A percentile compares a stretch with the other conserved stretches of the same genome.
Conservation (phyloP, 2,113 vertebrate genomes). For the Trogon melanurus region DNA sequence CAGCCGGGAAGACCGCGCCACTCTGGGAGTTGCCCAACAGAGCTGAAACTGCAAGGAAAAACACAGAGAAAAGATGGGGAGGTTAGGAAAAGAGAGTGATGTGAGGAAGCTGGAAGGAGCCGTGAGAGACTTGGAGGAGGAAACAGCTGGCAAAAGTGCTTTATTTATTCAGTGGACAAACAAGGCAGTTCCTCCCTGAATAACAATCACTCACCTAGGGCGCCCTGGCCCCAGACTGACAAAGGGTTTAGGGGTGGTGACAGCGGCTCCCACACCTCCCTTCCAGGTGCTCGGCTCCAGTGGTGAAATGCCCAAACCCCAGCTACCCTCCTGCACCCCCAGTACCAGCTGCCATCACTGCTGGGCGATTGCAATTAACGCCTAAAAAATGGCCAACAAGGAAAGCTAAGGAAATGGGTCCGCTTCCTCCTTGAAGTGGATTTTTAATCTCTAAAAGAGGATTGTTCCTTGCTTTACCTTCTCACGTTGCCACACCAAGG, state of each 20-base stretch:
- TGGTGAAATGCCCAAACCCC: not conserved
- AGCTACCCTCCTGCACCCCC: not conserved
- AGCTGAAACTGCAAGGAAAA: not conserved
- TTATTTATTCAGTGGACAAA: constrained; percentile 24
- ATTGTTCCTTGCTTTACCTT: not conserved
- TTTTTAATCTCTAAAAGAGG: not conserved
- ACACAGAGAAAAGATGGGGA: not conserved
- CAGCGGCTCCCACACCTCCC: not conserved
- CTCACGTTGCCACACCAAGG: not conserved
- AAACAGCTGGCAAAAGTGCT: constrained; percentile 3
- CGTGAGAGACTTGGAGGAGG: not conserved
- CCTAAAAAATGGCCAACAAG: not conserved
- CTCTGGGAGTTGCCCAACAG: not conserved
- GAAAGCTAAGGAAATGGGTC: not conserved
- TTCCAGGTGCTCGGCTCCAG: not conserved
- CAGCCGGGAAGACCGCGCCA: not conserved
- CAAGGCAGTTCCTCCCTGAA: not conserved
- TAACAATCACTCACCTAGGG: not conserved
- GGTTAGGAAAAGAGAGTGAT: not conserved
- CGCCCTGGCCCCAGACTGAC: not conserved
- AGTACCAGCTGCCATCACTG: not conserved
- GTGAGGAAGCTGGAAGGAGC: not conserved
- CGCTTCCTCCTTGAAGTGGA: not conserved
- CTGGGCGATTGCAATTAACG: not conserved
- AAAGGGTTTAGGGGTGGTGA: not conserved